Evolutionary conservation across 1,140 invertebrate genomes (phyloP), one percentile per base, ranked within the genome.

Genomic region (Anoplolepis gracilipes): DNA sequence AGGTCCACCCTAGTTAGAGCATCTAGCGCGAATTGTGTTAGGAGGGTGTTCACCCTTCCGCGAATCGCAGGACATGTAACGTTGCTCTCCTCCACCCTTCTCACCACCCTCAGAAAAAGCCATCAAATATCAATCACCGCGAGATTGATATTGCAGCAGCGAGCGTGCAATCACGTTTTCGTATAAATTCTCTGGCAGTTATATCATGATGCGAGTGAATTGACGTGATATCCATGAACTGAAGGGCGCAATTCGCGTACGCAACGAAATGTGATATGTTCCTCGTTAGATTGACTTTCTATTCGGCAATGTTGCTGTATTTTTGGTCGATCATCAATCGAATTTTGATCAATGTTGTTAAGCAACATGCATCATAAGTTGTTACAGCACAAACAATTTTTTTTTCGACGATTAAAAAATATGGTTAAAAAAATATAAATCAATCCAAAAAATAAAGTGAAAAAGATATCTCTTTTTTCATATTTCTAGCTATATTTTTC

Each of bases 61-160:
- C 39, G 39, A 62, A 11, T 64, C 33, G 13, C 33, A 16, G 16
- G 53, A 10, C 28, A 33, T 2, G 53, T 42, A 49, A 39, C 64
- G 33, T 70, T 30, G 53, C 13, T 8, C 36, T 16, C 25, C 2
- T 10, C 16, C 36, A 8, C 0, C 10, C 0, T 5, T 5, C 2
- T 1, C 13, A 5, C 6, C 46, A 2, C 11, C 57, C 11, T 57
- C 11, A 42, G 67, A 82, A 82, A 82, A 73, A 59, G 78, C 78
- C 55, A 82, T 82, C 78, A 33, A 36, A 73, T 61, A 57, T 82
- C 78, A 82, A 73, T 82, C 67, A 82, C 72, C 53, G 78, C 19
- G 36, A 57, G 33, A 82, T 73, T 82, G 67, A 82, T 73, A 59
- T 82, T 73, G 78, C 78, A 42, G 1, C 65, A 53, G 25, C 53